Evolutionary conservation across 23 tunicate genomes (phyloP), one percentile per base, ranked within the genome.

Genomic region (Trididemnum miniatum): DNA sequence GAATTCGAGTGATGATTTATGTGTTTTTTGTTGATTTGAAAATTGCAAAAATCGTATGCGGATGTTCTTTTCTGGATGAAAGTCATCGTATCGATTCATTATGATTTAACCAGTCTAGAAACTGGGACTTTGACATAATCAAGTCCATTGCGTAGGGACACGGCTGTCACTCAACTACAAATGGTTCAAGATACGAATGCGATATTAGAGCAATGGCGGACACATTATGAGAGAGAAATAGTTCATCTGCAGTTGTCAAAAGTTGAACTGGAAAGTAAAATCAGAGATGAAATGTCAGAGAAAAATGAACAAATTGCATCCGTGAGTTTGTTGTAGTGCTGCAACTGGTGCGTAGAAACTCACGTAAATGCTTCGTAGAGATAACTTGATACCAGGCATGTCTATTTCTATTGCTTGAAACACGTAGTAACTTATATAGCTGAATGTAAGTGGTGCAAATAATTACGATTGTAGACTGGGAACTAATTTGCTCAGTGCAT

Each of bases 151-250:
- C 35, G 20, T 86, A 93, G 98, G 81, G 98, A 93, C 79, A 93
- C 91, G 22, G 84, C 81, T 64, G 83, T 88, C 34, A 93, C 89
- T 7, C 98, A 93, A 75, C 84, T 93, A 39, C 98, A 88, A 73
- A 85, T 83, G 85, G 89, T 88, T 36, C 98, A 93, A 88, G 98
- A 87, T 80, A 88, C 92, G 33, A 87, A 87, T 71, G 79, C 94
- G 24, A 93, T 88, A 26, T 88, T 85, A 24, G 98, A 88, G 78
- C 98, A 93, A 54, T 88, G 93, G 98, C 82, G 98, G n/a, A 57
- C 87, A 26, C 98, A 88, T 76, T 93, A 93, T 75, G 98, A 93
- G 60, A 84, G 98, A 34, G 98, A 93, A 54, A 88, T 93, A 30
- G 98, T 93, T 65, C 92, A 88, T 40, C 84, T 93, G 18, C 98